phyloP scores from a whole-genome alignment of 1,140 invertebrate species.

The Drosophila ogumai region DNA sequence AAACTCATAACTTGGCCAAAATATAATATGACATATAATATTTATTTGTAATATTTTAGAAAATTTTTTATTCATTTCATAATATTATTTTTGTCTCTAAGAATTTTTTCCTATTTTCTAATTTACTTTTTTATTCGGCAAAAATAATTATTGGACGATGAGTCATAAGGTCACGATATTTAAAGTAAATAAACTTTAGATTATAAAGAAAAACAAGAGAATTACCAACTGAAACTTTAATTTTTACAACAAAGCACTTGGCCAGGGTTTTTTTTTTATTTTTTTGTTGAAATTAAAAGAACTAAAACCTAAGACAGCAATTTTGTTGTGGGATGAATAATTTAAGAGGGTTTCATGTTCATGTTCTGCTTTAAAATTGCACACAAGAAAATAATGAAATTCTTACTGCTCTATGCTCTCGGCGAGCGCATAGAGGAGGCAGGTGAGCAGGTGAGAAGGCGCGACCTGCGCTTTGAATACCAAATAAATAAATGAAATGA shows the following conservation, averaged over 20 bases:
- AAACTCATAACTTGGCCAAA: too few species aligned
- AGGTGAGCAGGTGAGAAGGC: constrained; percentile 19
- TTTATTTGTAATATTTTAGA: too few species aligned
- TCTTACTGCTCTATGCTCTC: constrained; percentile 45
- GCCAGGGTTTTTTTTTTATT: neutral
- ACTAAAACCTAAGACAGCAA: constrained; percentile 19
- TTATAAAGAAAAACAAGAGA: too few species aligned
- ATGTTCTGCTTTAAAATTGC: constrained; percentile 63
- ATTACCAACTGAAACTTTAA: neutral
- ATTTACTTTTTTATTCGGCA: too few species aligned
- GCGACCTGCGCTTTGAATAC: constrained; percentile 76
- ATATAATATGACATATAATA: too few species aligned
- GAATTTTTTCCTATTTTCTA: too few species aligned
- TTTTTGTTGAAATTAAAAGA: constrained; percentile 26
- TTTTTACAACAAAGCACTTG: constrained; percentile 2
- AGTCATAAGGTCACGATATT: too few species aligned
- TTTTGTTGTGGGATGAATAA: constrained; percentile 54
- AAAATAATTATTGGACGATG: too few species aligned
- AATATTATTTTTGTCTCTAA: too few species aligned
- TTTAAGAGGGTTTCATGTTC: constrained; percentile 47
- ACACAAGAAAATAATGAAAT: constrained; percentile 72
- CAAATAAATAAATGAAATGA: constrained; percentile 82
- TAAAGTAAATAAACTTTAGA: too few species aligned
- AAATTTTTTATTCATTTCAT: too few species aligned
- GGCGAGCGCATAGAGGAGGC: constrained; percentile 9